Percentiles rank a stretch among this genome's conserved stretches.
Conservation (phyloP, 2,888 invertebrate genomes). For the Miltochrista miniata region DNA sequence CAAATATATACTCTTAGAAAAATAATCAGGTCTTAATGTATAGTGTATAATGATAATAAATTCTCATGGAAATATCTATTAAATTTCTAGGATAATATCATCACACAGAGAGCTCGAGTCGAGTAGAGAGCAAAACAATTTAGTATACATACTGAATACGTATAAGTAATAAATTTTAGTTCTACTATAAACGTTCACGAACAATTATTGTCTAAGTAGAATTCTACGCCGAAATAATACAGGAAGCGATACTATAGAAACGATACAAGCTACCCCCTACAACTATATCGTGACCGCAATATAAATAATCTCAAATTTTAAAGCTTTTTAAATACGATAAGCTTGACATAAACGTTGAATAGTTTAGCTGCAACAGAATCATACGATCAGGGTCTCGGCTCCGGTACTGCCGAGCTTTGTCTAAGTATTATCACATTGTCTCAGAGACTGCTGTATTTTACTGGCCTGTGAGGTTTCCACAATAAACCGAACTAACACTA, state of each 20-base stretch:
- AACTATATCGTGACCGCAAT: constrained; percentile 59
- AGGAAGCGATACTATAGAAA: constrained; percentile 46
- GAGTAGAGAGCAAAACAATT: constrained; percentile 67
- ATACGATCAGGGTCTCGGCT: constrained; percentile 40
- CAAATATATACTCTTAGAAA: constrained; percentile 43
- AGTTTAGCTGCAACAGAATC: constrained; percentile 59
- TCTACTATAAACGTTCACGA: constrained; percentile 43
- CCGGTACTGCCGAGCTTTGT: constrained; percentile 42
- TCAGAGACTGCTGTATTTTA: constrained; percentile 75
- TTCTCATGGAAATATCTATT: constrained; percentile 33
- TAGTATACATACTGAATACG: constrained; percentile 42
- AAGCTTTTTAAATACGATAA: constrained; percentile 75
- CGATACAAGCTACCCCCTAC: constrained; percentile 46
- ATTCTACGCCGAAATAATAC: constrained; percentile 45
- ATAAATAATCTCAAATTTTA: constrained; percentile 80
- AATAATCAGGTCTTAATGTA: constrained; percentile 40
- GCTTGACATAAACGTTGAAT: constrained; percentile 51
- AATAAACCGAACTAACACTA: constrained; percentile 75
- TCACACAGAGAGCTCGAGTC: constrained; percentile 63
- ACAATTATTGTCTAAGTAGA: constrained; percentile 69
- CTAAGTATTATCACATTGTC: constrained; percentile 80
- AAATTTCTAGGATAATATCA: constrained; percentile 37
- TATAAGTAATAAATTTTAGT: constrained; percentile 20
- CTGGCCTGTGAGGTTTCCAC: constrained; percentile 76
- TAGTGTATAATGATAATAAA: constrained; percentile 27